These are phyloP conservation scores for Heliconius congener DNA, from an alignment of 1,140 invertebrate species.

Conservation along the genomic window DNA sequence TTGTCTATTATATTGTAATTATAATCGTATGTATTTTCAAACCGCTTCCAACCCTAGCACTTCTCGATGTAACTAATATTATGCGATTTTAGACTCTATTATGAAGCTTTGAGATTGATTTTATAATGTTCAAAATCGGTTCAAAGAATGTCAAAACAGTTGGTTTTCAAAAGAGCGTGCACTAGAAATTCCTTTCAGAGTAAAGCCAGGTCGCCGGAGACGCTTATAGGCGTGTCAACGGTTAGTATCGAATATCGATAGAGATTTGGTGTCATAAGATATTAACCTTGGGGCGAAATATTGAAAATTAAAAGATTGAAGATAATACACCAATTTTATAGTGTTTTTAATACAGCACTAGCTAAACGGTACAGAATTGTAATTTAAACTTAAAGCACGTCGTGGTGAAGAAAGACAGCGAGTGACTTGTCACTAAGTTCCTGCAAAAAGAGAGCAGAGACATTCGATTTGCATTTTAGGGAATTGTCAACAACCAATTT, in stretches of 20 bases:
- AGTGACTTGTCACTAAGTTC: no score
- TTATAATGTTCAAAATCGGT: background rate
- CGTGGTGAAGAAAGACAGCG: no score
- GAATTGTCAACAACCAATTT: no score
- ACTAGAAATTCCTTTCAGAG: slow-evolving; percentile 8
- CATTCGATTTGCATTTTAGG: no score
- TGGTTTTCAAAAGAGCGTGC: slow-evolving; percentile 8
- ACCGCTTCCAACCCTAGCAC: background rate
- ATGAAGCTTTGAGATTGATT: background rate
- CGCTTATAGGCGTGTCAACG: background rate
- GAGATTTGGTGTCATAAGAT: background rate
- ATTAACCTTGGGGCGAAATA: no score
- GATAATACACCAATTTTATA: no score
- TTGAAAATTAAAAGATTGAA: no score
- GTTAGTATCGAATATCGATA: background rate
- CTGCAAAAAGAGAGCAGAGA: no score
- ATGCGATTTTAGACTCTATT: background rate
- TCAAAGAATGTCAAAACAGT: slow-evolving; percentile 10
- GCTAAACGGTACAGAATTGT: no score
- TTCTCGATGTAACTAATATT: background rate
- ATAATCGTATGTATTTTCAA: background rate
- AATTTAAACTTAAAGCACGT: no score
- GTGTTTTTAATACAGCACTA: no score
- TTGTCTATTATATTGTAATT: no score
- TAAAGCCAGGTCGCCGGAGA: slow-evolving; percentile 6